Evolutionary conservation across 2,888 invertebrate species (phyloP).

Genomic region (Leucophenga montana): DNA sequence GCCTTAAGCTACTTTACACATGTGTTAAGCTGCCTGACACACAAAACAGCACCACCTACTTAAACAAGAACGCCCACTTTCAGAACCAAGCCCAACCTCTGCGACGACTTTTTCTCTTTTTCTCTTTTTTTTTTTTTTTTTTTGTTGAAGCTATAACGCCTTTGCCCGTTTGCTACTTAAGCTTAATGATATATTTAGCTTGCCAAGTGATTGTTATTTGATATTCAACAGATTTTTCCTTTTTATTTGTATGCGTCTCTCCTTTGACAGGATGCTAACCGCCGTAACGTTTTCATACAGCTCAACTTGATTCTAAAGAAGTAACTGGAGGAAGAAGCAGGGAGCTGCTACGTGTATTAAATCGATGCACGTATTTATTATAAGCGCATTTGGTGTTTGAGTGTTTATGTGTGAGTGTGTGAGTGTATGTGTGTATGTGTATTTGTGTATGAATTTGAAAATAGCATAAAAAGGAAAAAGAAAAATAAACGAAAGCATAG

Average conservation of each 20-base stretch:
- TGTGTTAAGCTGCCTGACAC: slow-evolving; percentile 18
- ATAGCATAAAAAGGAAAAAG: neutral
- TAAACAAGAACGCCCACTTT: too few relatives aligned
- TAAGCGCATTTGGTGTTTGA: slow-evolving; percentile 4
- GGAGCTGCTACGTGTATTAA: neutral
- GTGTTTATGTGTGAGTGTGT: neutral
- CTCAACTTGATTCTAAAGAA: too few relatives aligned
- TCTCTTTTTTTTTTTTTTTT: neutral
- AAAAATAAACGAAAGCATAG: neutral
- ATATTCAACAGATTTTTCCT: slow-evolving; percentile 66
- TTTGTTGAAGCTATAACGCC: neutral
- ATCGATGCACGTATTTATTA: slow-evolving; percentile 22
- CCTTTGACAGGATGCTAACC: neutral
- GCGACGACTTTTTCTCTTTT: neutral
- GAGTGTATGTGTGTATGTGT: neutral
- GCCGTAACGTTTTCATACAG: too few relatives aligned
- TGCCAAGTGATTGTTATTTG: slow-evolving; percentile 68
- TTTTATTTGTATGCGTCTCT: slow-evolving; percentile 1
- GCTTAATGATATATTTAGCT: slow-evolving; percentile 65
- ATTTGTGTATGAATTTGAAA: too few relatives aligned
- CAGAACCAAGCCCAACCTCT: too few relatives aligned
- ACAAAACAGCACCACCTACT: too few relatives aligned
- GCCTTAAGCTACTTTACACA: slow-evolving; percentile 27
- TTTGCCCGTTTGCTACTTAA: slow-evolving; percentile 47
- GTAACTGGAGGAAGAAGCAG: too few relatives aligned